Evolutionary conservation across 1,140 invertebrate genomes (phyloP), one percentile per base, ranked within the genome.

Genomic region (Fopius arisanus): DNA sequence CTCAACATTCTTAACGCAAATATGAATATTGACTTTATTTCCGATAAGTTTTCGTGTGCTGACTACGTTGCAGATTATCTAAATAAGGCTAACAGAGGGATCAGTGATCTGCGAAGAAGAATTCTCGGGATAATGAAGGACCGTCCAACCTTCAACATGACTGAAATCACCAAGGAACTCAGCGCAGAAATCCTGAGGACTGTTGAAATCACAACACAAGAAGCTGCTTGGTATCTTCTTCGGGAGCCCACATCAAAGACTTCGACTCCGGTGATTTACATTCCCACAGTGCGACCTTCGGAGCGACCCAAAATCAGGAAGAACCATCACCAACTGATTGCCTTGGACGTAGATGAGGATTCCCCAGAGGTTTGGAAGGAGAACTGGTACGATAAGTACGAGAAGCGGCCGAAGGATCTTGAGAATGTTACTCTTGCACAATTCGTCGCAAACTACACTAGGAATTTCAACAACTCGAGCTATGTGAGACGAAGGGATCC

Each of bases 31-130:
- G 83, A 88, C 73, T 79, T 84, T 29, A 86, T 87, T 29, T 73
- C 76, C 3, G 84, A 87, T 7, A 81, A 84, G 70, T 84, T 86
- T 77, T 80, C 82, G 1, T 87, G 83, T 78, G 86, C 81, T 28
- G 68, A 59, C 4, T 84, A 83, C 65, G 72, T 81, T n/a, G 70
- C 77, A 26, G 78, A 82, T 51, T 88, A 86, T 73, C 75, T 86
- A 0, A 84, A 85, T 68, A 84, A 86, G 76, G 77, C 72, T 16
- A 83, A 84, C 65, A 78, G 81, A 79, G 82, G 84, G 7, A 75
- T 85, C 12, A 84, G 83, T 68, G 75, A 84, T 76, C 75, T 84
- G 40, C 80, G 82, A 77, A 29, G 78, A 21, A 41, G 80, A 74
- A 76, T 87, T n/a, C 73, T 82, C 33, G 70, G 82, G 63, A 75